Conservation (phyloP, 1,140 invertebrate species). For the Rhopalosiphum maidis region DNA sequence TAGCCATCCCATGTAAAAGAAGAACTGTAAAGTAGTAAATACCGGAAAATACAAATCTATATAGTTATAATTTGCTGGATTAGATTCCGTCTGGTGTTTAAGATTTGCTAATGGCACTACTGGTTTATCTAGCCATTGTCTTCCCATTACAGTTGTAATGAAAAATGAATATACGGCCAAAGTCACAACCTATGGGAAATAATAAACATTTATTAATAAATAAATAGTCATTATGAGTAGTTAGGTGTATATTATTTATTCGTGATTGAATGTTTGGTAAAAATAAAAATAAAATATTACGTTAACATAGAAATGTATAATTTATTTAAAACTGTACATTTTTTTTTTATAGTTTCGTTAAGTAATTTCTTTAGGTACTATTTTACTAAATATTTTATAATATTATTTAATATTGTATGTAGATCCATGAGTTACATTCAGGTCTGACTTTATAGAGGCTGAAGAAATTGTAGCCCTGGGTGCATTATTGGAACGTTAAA, state of each 20-base stretch:
- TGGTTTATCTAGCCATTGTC: slow-evolving; percentile 74
- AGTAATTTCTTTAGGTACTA: too few species aligned
- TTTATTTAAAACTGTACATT: too few species aligned
- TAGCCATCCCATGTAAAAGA: slow-evolving; percentile 92
- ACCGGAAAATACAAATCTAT: slow-evolving; percentile 87
- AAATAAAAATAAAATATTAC: background rate
- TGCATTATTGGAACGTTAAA: too few species aligned
- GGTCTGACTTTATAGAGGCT: too few species aligned
- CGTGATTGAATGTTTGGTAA: background rate
- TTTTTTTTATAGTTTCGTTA: too few species aligned
- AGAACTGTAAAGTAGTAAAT: slow-evolving; percentile 84
- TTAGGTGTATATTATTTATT: background rate
- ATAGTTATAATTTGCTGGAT: slow-evolving; percentile 62
- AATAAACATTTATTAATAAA: slow-evolving; percentile 42
- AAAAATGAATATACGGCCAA: slow-evolving; percentile 92
- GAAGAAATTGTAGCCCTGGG: too few species aligned
- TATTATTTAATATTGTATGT: background rate
- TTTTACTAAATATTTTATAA: too few species aligned
- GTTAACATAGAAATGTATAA: background rate
- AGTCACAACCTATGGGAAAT: slow-evolving; percentile 78
- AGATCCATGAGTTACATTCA: too few species aligned
- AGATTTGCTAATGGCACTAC: background rate
- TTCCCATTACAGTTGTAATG: slow-evolving; percentile 78
- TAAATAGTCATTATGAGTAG: background rate
- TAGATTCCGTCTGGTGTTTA: slow-evolving; percentile 62